Base-by-base conservation (phyloP, 2,888 invertebrate genomes). In the Heliconius ethilla region DNA sequence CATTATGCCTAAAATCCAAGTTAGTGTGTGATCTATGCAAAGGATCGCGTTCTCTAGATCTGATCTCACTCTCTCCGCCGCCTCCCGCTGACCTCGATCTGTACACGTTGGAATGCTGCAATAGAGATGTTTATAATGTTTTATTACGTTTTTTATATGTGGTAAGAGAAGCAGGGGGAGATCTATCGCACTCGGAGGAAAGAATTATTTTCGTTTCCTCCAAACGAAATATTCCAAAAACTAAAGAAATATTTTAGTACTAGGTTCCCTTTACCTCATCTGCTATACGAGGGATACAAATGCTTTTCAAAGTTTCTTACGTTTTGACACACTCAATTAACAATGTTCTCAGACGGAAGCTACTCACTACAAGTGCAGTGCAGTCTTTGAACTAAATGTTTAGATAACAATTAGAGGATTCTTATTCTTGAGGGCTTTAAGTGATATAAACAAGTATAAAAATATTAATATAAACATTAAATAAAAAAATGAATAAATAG, bases 1-100 rank as follows among this genome's bases (percentile, higher is more conserved):
- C 93, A 80, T 87, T 88, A 82, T 90, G 89, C 76, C 92, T 88
- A 73, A 93, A 84, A 81, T 95, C 94, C 25, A 94, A 87, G 78
- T 95, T 94, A 27, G 94, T 94, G 84, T 94, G 94, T 2, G 94
- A 93, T 69, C 95, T 87, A 80, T 95, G 95, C 74, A 95, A 86
- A 0, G 94, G 94, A 77, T 94, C 94, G 40, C 94, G 85, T 80
- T 93, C 94, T 29, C 93, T 86, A 3, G 88, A 78, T 2, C 94
- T 85, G 7, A 88, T 80, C 76, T 93, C 94, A 2, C 81, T 83
- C 18, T 90, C 92, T 0, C 88, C 89, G 0, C 86, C 79, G 0
- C 88, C 89, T 10, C 92, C 93, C 0, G 92, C 92, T 51, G 94
- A 94, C 69, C 94, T 88, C 2, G 95, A 94, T 70, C 95, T 90